Conservation (phyloP, 2,113 vertebrate species). For the Callipepla californica region DNA sequence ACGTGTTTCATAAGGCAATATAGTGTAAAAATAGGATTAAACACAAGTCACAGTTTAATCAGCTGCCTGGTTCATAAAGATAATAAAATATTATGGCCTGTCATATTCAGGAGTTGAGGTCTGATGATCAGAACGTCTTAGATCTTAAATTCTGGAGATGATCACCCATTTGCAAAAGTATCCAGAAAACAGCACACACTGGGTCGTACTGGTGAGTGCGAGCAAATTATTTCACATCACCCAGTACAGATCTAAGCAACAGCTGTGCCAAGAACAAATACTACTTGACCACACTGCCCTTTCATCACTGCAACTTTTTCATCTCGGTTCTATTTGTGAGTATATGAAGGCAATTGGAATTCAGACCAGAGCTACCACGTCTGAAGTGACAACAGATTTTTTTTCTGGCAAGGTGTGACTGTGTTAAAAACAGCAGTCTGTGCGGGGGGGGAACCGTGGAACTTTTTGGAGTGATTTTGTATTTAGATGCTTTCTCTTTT, state of each 20-base stretch:
- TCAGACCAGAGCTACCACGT: neutral
- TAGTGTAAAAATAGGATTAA: slow-evolving; percentile 34
- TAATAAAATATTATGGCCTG: neutral
- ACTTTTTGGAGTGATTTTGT: neutral
- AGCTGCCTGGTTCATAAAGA: neutral
- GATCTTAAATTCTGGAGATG: neutral
- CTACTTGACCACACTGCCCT: neutral
- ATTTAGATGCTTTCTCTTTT: neutral
- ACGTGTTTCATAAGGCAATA: neutral
- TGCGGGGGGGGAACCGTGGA: neutral
- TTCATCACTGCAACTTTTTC: neutral
- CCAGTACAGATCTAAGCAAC: neutral
- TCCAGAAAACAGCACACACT: neutral
- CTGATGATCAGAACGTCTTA: neutral
- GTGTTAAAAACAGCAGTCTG: neutral
- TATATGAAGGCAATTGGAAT: neutral
- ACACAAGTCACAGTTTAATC: neutral
- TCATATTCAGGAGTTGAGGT: neutral
- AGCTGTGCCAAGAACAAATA: neutral
- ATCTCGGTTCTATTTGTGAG: neutral
- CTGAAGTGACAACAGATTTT: neutral
- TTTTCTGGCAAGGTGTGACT: neutral
- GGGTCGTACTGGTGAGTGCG: neutral
- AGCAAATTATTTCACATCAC: neutral
- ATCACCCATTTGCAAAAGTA: neutral